phyloP scores from a whole-genome alignment of 2,797 vertebrate species.

The Astyanax mexicanus region DNA sequence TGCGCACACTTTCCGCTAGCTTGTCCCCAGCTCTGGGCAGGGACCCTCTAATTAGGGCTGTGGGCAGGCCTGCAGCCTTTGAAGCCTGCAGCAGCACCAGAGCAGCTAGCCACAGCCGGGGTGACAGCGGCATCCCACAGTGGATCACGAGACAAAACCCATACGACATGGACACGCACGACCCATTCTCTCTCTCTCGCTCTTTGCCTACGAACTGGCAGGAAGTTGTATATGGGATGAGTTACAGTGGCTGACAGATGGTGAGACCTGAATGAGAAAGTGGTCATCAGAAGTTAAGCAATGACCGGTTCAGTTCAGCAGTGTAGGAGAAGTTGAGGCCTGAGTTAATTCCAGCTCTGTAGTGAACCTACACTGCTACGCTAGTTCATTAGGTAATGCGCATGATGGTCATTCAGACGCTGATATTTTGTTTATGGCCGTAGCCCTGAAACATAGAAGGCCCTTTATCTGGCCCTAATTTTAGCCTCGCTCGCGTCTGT shows the following conservation, averaged over 20 bases:
- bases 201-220: conserved; percentile 14
- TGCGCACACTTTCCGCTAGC: conserved; percentile 61
- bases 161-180: conserved; percentile 61
- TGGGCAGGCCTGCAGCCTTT: conserved; percentile 65
- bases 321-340: conserved; percentile 1
- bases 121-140: conserved; percentile 65
- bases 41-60: conserved; percentile 68
- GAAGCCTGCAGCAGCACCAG: conserved; percentile 66
- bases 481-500: conserved; percentile 58
- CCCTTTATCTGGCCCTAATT: conserved; percentile 53
- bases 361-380: conserved; percentile 17
- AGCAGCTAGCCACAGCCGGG: conserved; percentile 63
- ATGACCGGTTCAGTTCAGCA: background rate
- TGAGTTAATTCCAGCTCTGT: background rate
- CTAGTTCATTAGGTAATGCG: conserved; percentile 44
- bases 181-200: conserved; percentile 38
- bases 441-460: conserved; percentile 47
- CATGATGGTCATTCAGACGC: conserved; percentile 13
- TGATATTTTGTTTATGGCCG: conserved; percentile 53
- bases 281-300: background rate
- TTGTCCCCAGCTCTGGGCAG: conserved; percentile 57
- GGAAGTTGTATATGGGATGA: conserved; percentile 18
- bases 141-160: conserved; percentile 64
- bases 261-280: background rate
- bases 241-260: conserved; percentile 29